Evolutionary conservation across 1,140 invertebrate genomes (phyloP), one percentile per base, ranked within the genome.

Genomic region (Drosophila navojoa): DNA sequence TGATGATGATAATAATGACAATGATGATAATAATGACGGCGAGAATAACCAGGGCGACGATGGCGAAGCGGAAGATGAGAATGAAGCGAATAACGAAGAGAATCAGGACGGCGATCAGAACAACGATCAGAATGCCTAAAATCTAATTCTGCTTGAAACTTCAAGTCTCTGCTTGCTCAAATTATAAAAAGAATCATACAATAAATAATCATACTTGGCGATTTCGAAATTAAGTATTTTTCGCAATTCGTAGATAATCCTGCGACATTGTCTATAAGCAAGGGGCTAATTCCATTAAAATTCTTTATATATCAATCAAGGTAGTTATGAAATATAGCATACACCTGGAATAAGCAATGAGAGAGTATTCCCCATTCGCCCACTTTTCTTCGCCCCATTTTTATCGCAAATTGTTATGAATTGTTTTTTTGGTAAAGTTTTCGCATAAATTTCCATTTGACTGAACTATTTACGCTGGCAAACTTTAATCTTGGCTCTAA

Each of bases 361-460:
- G 13, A 42, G 15, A 10, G 22, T 9, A 44, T 5, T 15, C 25
- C 0, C 35, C 19, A 15, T n/a, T 53, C 61, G 52, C 5, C 25
- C 5, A 15, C 1, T 15, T 29, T 5, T 6, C 27, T 19, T 16
- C 9, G 11, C 40, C 25, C 13, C 7, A 16, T 22, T 44, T 47
- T 27, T 32, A 35, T 44, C 4, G 19, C 11, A 67, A 66, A 67
- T 60, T 60, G 42, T 59, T 54, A 61, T 67, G 61, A 76, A 76
- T 76, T 66, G 62, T 62, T 76, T 22, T 22, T 64, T 11, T 35
- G 38, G 13, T 13, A 38, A 69, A 66, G 32, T 71, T 66, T 44
- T 29, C 9, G 16, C 68, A 49, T 60, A 75, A 75, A 67, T 75
- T 75, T 75, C 15, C 52, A 71, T 71, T 71, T 75, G 42, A 42